Percentiles rank a stretch among this genome's conserved stretches.
Evolutionary conservation across 2,797 vertebrate genomes (phyloP).

Genomic region (Enteromius trimaculatus): DNA sequence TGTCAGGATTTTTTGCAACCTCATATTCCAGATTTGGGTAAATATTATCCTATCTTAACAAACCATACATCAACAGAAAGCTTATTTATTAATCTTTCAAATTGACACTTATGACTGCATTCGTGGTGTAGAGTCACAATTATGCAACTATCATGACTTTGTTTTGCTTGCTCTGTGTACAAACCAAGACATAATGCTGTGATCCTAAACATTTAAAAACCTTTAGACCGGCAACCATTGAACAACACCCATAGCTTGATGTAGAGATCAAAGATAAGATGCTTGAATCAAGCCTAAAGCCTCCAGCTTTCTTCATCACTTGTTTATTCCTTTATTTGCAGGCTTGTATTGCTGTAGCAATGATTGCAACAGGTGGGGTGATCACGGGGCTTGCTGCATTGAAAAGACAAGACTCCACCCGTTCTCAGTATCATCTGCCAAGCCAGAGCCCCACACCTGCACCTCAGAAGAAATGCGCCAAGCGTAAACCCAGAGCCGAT

Average conservation of each 20-base stretch:
- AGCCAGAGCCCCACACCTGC: constrained; percentile 68
- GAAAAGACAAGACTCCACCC: constrained; percentile 94
- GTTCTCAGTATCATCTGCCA: constrained; percentile 88
- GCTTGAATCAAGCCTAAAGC: not conserved
- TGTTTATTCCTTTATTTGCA: constrained; percentile 47
- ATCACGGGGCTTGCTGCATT: constrained; percentile 96
- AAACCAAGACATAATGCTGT: not conserved
- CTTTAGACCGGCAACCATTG: not conserved
- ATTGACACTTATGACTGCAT: not conserved
- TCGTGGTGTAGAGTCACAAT: not conserved
- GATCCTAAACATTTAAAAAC: not conserved
- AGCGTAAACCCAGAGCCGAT: constrained; percentile 87
- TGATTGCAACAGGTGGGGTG: constrained; percentile 97
- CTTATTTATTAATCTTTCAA: too few relatives aligned
- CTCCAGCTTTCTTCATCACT: not conserved
- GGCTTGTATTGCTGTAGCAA: constrained; percentile 69
- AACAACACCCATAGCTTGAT: not conserved
- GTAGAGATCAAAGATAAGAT: not conserved
- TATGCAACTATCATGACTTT: constrained; percentile 5
- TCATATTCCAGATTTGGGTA: not conserved
- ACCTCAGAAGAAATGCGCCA: constrained; percentile 80
- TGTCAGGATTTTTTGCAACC: not conserved
- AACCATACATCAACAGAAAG: not conserved
- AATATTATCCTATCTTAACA: not conserved
- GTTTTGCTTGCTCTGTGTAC: not conserved